Conservation (phyloP, 2,888 invertebrate species). For the Chouioia cunea region DNA sequence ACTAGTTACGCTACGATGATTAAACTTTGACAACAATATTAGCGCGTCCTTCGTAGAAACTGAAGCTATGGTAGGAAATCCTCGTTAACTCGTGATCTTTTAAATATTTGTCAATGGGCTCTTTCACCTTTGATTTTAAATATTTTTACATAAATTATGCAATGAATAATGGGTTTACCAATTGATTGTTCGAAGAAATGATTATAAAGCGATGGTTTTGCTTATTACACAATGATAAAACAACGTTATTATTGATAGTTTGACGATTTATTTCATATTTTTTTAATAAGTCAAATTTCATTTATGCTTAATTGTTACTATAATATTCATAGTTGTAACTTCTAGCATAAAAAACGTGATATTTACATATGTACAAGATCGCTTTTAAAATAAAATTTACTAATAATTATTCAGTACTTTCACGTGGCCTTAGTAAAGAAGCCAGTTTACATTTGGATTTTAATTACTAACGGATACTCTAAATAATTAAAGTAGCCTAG, state of each 20-base stretch:
- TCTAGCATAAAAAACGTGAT: constrained; percentile 20
- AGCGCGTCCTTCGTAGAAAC: too few relatives aligned
- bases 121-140: too few relatives aligned
- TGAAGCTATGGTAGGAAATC: too few relatives aligned
- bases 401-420: constrained; percentile 37
- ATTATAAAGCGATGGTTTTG: too few relatives aligned
- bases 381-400: constrained; percentile 29
- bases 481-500: too few relatives aligned
- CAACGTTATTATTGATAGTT: constrained; percentile 7
- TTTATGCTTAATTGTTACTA: constrained; percentile 20
- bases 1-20: too few relatives aligned
- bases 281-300: constrained; percentile 13
- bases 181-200: too few relatives aligned
- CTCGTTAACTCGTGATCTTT: too few relatives aligned
- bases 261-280: constrained; percentile 8
- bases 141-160: not conserved
- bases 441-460: constrained; percentile 23
- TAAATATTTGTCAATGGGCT: too few relatives aligned
- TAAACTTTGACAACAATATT: too few relatives aligned
- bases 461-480: not conserved
- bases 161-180: too few relatives aligned
- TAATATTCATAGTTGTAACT: constrained; percentile 1
- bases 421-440: not conserved
- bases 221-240: not conserved
- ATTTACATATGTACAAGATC: constrained; percentile 34